Evolutionary conservation across 2,888 invertebrate genomes (phyloP).

Genomic region (Torymus auratus): DNA sequence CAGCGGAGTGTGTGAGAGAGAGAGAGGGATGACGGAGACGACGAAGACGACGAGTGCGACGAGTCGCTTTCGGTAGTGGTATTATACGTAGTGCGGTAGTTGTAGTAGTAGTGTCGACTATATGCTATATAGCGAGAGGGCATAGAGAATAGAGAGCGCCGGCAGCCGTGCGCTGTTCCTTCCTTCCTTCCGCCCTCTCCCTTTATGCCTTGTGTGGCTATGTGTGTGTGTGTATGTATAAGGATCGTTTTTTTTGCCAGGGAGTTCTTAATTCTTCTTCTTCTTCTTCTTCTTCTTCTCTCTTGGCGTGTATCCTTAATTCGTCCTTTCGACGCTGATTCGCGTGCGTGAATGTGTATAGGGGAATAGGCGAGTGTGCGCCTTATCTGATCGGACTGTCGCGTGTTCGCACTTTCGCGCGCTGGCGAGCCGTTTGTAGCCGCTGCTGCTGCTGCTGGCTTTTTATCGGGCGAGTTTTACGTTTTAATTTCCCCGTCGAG

Average conservation of each 20-base stretch:
- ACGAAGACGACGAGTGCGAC: too few relatives aligned
- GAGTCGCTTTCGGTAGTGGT: too few relatives aligned
- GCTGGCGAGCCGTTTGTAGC: constrained; percentile 17
- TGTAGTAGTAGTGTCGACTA: background rate
- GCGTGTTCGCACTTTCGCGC: constrained; percentile 57
- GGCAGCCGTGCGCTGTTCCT: constrained; percentile 20
- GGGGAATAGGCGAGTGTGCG: constrained; percentile 12
- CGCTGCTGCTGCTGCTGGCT: constrained; percentile 5
- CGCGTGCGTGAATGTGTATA: constrained; percentile 2
- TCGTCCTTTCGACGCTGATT: constrained; percentile 7
- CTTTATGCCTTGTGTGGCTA: background rate
- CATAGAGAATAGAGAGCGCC: constrained; percentile 3
- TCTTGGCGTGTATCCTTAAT: background rate
- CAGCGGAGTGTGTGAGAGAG: too few relatives aligned
- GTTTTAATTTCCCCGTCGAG: constrained; percentile 53
- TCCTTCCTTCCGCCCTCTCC: constrained; percentile 47
- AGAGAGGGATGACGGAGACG: background rate
- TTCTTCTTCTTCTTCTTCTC: background rate
- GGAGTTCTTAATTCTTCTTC: background rate
- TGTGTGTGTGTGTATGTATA: background rate
- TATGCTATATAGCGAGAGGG: constrained; percentile 1
- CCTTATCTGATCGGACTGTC: constrained; percentile 58
- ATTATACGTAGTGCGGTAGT: too few relatives aligned
- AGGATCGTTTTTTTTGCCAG: too few relatives aligned
- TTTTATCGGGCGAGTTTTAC: constrained; percentile 53